phyloP scores from a whole-genome alignment of 2,888 invertebrate species.

The Sinhomidia bicolor region DNA sequence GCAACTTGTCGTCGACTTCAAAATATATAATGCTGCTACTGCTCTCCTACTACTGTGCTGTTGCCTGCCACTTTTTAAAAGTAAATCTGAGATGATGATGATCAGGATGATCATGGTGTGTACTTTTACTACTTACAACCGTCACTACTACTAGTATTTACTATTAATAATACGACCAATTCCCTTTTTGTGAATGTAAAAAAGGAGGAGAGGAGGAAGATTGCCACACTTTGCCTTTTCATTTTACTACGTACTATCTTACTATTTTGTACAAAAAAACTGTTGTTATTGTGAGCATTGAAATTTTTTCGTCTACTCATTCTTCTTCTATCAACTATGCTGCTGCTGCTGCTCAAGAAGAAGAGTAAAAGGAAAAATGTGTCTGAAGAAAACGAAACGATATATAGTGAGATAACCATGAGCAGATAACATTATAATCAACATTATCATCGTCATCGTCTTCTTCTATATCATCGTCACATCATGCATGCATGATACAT shows the following conservation, averaged over 20 bases:
- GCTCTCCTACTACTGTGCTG: no score
- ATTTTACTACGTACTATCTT: neutral
- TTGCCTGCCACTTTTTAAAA: neutral
- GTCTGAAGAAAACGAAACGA: slow-evolving; percentile 12
- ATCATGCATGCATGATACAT: slow-evolving; percentile 4
- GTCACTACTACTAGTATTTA: neutral
- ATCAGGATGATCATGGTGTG: neutral
- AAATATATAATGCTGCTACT: no score
- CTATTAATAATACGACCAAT: neutral
- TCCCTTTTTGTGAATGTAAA: slow-evolving; percentile 20
- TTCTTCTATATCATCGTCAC: neutral
- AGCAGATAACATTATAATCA: neutral
- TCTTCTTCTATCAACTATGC: neutral
- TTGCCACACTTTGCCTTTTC: neutral
- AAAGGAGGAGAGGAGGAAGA: neutral
- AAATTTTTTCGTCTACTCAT: neutral
- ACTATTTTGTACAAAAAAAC: neutral
- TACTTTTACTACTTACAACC: neutral
- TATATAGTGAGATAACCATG: neutral
- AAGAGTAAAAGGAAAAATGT: slow-evolving; percentile 40
- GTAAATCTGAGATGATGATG: neutral
- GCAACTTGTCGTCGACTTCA: no score
- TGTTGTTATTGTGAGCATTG: neutral
- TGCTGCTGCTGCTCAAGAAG: neutral
- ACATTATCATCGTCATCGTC: neutral